A percentile compares a stretch with the other conserved stretches of the same genome.
Conservation (phyloP, 2,113 vertebrate species). For the Calyptommatus sinebrachiatus region DNA sequence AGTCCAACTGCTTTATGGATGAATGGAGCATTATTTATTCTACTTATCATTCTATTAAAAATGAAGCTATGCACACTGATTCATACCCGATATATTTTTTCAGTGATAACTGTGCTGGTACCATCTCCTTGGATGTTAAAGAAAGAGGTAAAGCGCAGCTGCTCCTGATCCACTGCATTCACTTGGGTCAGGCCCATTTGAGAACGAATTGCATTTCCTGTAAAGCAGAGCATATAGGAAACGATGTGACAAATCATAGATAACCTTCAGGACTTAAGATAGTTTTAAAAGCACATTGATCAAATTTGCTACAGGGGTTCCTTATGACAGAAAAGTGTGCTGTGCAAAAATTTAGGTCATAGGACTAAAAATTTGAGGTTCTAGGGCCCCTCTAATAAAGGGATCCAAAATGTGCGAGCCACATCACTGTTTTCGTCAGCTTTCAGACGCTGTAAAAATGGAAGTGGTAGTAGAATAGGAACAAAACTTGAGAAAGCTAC, state of each 20-base stretch:
- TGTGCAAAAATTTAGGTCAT: background rate
- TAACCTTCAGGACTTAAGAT: background rate
- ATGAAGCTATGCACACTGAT: background rate
- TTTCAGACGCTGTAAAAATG: too few species aligned
- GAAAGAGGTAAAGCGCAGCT: conserved; percentile 48
- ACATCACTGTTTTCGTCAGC: too few species aligned
- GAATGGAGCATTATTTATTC: background rate
- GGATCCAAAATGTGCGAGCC: too few species aligned
- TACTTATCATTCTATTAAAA: background rate
- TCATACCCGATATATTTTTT: conserved; percentile 58
- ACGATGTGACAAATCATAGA: conserved; percentile 1
- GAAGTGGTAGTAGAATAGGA: too few species aligned
- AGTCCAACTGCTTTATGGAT: background rate
- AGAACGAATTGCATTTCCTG: conserved; percentile 63
- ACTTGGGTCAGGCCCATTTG: conserved; percentile 57
- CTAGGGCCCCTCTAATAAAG: too few species aligned
- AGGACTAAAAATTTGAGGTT: background rate
- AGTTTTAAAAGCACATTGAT: too few species aligned
- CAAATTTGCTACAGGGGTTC: too few species aligned
- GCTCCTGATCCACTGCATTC: conserved; percentile 43
- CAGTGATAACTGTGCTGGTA: conserved; percentile 55
- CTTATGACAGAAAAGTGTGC: too few species aligned
- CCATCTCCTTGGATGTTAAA: conserved; percentile 57
- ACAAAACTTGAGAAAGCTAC: too few species aligned
- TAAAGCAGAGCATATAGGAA: conserved; percentile 34